These are phyloP conservation scores for Eulimnadia texana DNA, from an alignment of 1,140 invertebrate genomes.

Conservation along the genomic window DNA sequence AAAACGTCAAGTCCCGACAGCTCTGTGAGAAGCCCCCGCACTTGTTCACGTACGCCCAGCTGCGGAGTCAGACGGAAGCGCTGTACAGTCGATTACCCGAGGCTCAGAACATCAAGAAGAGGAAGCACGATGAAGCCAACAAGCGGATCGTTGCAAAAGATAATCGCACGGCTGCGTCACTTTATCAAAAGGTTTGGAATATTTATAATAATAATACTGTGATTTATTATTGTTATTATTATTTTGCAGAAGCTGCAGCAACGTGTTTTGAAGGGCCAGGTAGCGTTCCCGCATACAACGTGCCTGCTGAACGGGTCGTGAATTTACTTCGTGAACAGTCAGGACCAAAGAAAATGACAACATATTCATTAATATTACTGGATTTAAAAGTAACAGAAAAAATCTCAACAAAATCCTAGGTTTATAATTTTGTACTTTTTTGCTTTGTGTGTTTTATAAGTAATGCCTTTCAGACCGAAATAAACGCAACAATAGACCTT, in stretches of 20 bases:
- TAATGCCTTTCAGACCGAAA: too few species aligned
- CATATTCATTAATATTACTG: too few species aligned
- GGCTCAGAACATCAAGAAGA: conserved; percentile 30
- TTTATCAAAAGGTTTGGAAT: conserved; percentile 35
- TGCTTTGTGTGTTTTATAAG: too few species aligned
- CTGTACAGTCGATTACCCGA: conserved; percentile 34
- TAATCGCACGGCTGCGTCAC: conserved; percentile 39
- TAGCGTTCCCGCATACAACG: neutral
- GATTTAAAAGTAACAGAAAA: too few species aligned
- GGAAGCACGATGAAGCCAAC: conserved; percentile 33
- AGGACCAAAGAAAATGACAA: too few species aligned
- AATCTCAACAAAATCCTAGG: too few species aligned
- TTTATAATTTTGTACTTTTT: too few species aligned
- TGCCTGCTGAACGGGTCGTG: neutral
- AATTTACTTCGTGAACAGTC: too few species aligned
- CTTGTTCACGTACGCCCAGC: conserved; percentile 31
- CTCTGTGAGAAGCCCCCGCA: neutral
- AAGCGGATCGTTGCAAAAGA: conserved; percentile 26
- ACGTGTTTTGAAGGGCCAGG: neutral
- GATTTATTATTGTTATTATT: neutral
- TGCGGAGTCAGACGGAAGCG: conserved; percentile 32
- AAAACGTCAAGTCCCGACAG: neutral
- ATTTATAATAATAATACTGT: neutral
- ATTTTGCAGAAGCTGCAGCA: neutral
- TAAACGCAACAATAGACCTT: too few species aligned